Evolutionary conservation across 1,140 invertebrate genomes (phyloP).

Genomic region (Trachymyrmex cornetzi): DNA sequence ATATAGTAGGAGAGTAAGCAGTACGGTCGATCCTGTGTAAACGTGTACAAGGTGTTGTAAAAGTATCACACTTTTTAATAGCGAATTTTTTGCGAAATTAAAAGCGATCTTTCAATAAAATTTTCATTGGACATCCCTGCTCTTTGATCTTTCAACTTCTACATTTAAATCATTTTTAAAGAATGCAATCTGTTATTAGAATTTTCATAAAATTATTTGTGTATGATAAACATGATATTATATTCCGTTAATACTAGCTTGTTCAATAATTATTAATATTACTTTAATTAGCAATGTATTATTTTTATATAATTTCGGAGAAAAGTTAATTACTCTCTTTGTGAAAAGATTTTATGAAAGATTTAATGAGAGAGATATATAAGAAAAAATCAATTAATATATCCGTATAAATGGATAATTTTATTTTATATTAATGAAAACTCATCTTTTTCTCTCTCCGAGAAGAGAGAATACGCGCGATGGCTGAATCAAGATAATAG

Average conservation of each 20-base stretch:
- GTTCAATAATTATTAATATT: conserved; percentile 32
- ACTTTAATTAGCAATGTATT: conserved; percentile 15
- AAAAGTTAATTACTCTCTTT: conserved; percentile 24
- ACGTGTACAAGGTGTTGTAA: conserved; percentile 20
- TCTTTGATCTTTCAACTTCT: neutral
- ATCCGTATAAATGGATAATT: conserved; percentile 19
- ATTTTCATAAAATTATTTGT: neutral
- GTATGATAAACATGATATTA: neutral
- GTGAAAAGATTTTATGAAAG: conserved; percentile 24
- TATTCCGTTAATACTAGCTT: conserved; percentile 3
- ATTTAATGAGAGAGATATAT: conserved; percentile 33
- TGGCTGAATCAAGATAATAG: conserved; percentile 50
- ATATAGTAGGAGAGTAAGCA: conserved; percentile 35
- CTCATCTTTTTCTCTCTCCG: conserved; percentile 12
- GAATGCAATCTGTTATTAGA: neutral
- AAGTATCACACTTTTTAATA: conserved; percentile 7
- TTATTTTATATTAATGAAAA: conserved; percentile 48
- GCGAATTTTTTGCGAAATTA: neutral
- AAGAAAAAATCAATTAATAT: conserved; percentile 23
- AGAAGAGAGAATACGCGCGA: conserved; percentile 20
- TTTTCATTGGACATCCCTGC: neutral
- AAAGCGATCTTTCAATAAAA: neutral
- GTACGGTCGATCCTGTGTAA: conserved; percentile 24
- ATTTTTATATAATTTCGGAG: neutral
- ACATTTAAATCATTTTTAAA: neutral